These are phyloP conservation scores for Cairina moschata DNA, from an alignment of 2,113 vertebrate genomes.

Conservation along the genomic window DNA sequence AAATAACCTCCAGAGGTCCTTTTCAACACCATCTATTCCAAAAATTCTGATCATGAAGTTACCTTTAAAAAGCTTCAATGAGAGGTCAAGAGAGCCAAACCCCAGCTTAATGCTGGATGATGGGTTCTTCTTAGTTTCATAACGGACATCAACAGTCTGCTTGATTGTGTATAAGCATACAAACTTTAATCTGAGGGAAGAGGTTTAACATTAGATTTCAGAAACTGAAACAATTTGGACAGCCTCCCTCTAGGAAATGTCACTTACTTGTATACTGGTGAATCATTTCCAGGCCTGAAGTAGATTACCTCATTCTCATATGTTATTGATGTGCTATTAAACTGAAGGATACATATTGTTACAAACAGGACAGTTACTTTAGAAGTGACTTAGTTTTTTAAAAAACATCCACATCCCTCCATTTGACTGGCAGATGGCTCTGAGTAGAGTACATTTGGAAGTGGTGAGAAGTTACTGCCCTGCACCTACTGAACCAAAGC, in stretches of 20 bases:
- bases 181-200: conserved; percentile 39
- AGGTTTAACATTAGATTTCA: background rate
- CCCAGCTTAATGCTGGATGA: conserved; percentile 17
- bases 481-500: background rate
- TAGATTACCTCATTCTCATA: conserved; percentile 67
- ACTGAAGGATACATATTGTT: background rate
- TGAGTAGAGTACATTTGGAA: background rate
- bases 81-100: conserved; percentile 40
- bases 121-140: conserved; percentile 1
- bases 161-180: conserved; percentile 38
- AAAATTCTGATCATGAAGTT: background rate
- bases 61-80: conserved; percentile 70
- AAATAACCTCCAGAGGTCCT: background rate
- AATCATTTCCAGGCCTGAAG: conserved; percentile 18
- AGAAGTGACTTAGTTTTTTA: background rate
- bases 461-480: background rate
- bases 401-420: background rate
- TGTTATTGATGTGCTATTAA: conserved; percentile 29
- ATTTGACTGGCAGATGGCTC: background rate
- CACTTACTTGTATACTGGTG: conserved; percentile 59
- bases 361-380: background rate
- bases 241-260: accelerated
- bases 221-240: background rate
- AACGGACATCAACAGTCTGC: background rate
- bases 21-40: background rate